These are phyloP conservation scores for Plagiodera versicolora DNA, from an alignment of 2,888 invertebrate genomes.

Conservation along the genomic window DNA sequence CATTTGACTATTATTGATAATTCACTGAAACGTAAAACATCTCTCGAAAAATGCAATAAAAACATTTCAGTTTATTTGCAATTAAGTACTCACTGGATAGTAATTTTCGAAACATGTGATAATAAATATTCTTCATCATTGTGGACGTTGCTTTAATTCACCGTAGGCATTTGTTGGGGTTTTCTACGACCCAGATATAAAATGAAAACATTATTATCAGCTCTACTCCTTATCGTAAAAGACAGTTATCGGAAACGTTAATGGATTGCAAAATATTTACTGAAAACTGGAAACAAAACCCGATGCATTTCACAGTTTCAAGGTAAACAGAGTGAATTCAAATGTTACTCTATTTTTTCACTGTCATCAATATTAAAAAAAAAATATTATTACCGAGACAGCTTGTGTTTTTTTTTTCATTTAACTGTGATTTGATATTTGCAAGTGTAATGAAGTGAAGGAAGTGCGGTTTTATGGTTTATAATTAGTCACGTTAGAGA, in stretches of 20 bases:
- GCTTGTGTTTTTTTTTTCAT: too few species aligned
- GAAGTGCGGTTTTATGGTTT: too few species aligned
- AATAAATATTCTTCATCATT: slow-evolving; percentile 13
- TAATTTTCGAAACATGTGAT: slow-evolving; percentile 6
- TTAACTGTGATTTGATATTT: too few species aligned
- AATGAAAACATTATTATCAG: not conserved
- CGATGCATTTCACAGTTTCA: not conserved
- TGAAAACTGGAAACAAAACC: not conserved
- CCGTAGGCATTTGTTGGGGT: not conserved
- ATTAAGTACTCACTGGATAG: slow-evolving; percentile 8
- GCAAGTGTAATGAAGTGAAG: too few species aligned
- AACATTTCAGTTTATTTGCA: slow-evolving; percentile 10
- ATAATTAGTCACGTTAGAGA: too few species aligned
- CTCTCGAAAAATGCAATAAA: not conserved
- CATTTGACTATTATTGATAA: too few species aligned
- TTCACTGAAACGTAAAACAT: too few species aligned
- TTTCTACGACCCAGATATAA: not conserved
- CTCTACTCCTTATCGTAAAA: not conserved
- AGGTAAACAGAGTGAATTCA: not conserved
- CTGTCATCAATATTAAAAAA: too few species aligned
- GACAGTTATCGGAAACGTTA: not conserved
- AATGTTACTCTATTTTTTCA: too few species aligned
- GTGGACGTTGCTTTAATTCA: not conserved
- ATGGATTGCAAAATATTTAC: not conserved
- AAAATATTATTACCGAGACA: too few species aligned